Percentiles rank a stretch among this genome's conserved stretches.
Evolutionary conservation across 1,140 invertebrate species (phyloP).

Genomic region (Drosophila albomicans): DNA sequence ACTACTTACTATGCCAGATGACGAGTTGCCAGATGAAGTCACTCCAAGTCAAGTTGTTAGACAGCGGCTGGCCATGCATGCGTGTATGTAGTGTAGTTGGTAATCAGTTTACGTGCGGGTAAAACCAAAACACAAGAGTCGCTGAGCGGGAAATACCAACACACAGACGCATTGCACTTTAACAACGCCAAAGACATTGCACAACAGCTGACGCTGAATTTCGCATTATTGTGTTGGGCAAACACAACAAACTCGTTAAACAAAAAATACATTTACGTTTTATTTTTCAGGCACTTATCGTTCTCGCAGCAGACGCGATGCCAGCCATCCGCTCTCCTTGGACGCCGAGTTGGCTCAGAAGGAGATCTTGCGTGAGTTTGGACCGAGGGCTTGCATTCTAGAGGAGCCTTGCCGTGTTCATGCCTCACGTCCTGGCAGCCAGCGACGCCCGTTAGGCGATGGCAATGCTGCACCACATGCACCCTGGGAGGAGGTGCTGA

Average conservation of each 20-base stretch:
- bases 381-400: slow-evolving; percentile 88
- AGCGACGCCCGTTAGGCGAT: slow-evolving; percentile 53
- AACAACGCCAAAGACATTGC: slow-evolving; percentile 7
- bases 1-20: slow-evolving; percentile 38
- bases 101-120: slow-evolving; percentile 23
- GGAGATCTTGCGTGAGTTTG: slow-evolving; percentile 87
- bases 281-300: slow-evolving; percentile 87
- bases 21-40: slow-evolving; percentile 26
- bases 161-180: slow-evolving; percentile 7
- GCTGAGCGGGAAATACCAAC: slow-evolving; percentile 26
- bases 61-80: slow-evolving; percentile 2
- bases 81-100: slow-evolving; percentile 22
- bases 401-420: slow-evolving; percentile 88
- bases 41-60: slow-evolving; percentile 19
- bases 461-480: slow-evolving; percentile 66
- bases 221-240: slow-evolving; percentile 1
- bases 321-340: slow-evolving; percentile 83
- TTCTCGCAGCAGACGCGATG: slow-evolving; percentile 85
- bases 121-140: slow-evolving; percentile 28
- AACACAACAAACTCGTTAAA: not conserved
- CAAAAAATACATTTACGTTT: not conserved
- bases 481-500: slow-evolving; percentile 88
- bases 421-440: slow-evolving; percentile 84
- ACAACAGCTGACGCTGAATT: slow-evolving; percentile 1
- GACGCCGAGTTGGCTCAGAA: slow-evolving; percentile 88